Evolutionary conservation across 2,888 invertebrate genomes (phyloP).

Genomic region (Vandiemenella viatica): DNA sequence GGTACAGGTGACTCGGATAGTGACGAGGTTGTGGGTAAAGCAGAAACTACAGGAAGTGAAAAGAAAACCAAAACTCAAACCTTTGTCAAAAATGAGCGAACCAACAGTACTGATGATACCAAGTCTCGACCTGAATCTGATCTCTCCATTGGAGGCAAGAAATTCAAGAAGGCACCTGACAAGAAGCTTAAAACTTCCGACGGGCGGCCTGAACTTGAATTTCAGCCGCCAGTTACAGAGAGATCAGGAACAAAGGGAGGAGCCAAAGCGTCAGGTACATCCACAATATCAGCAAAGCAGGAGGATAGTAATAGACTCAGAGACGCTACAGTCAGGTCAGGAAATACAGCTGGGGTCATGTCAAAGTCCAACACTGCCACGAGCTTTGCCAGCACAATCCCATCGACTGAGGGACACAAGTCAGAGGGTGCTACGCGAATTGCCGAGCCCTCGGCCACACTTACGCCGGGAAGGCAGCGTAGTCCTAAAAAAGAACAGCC

Average conservation of each 20-base stretch:
- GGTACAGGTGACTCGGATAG: slow-evolving; percentile 36
- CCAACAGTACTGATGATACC: neutral
- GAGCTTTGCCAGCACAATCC: slow-evolving; percentile 7
- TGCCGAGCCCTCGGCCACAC: slow-evolving; percentile 27
- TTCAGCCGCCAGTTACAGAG: slow-evolving; percentile 56
- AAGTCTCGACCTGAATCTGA: slow-evolving; percentile 13
- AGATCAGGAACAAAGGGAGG: slow-evolving; percentile 49
- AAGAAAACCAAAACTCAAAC: slow-evolving; percentile 1
- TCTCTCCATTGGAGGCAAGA: slow-evolving; percentile 30
- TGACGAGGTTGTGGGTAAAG: slow-evolving; percentile 19
- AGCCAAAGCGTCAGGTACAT: slow-evolving; percentile 13
- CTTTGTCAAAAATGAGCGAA: slow-evolving; percentile 1
- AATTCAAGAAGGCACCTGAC: slow-evolving; percentile 52
- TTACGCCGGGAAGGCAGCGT: too few relatives aligned
- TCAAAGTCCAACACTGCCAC: slow-evolving; percentile 31
- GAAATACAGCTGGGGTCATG: slow-evolving; percentile 50
- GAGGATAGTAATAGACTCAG: slow-evolving; percentile 44
- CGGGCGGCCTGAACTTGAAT: slow-evolving; percentile 56
- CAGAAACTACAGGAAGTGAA: neutral
- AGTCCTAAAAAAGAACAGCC: slow-evolving; percentile 7
- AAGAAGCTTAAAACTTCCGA: slow-evolving; percentile 76
- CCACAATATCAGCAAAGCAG: slow-evolving; percentile 15
- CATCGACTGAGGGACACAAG: slow-evolving; percentile 1
- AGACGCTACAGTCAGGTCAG: slow-evolving; percentile 46
- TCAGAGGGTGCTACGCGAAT: slow-evolving; percentile 13